Evolutionary conservation across 2,888 invertebrate genomes (phyloP), one percentile per base, ranked within the genome.

Genomic region (Flexamia atlantica): DNA sequence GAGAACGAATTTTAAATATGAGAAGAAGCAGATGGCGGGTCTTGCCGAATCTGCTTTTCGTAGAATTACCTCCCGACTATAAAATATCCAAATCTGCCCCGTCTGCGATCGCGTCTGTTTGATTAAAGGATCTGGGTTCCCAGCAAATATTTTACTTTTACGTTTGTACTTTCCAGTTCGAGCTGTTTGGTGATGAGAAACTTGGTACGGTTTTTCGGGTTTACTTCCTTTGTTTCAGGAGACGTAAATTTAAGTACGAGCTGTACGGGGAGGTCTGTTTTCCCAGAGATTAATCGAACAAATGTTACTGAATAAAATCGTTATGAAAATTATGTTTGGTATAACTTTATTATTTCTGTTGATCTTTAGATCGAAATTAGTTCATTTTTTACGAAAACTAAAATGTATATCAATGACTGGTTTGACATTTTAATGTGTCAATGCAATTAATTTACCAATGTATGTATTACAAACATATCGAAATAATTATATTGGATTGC

Each of bases 51-150:
- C 64, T 64, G 64, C 64, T 64, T 64, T 64, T 14, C 7, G 30
- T 30, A 30, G 12, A 64, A 64, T 64, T 28, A 64, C 25, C 64
- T 30, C 30, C 30, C 30, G 30, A 30, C 64, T 14, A 28, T 64
- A 64, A 64, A 28, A 30, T 64, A 64, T 17, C 64, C 64, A 64
- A 64, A 64, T 64, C 30, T 64, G 30, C 30, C 30, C 64, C 64
- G 28, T 64, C 28, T 64, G 28, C 30, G 14, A 64, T 64, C 25
- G 28, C 64, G 30, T 64, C 28, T 64, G 64, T 25, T 64, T 30
- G 64, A 64, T 64, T 64, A 64, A 30, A 64, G 64, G 64, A 28
- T 64, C 64, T 64, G 64, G 64, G 10, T n/a, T 57, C 28, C 64
- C 64, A 57, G 30, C 64, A 64, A 28, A 25, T 17, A 5, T 28